Evolutionary conservation across 2,888 invertebrate genomes (phyloP).

Genomic region (Cosmorhoe ocellata): DNA sequence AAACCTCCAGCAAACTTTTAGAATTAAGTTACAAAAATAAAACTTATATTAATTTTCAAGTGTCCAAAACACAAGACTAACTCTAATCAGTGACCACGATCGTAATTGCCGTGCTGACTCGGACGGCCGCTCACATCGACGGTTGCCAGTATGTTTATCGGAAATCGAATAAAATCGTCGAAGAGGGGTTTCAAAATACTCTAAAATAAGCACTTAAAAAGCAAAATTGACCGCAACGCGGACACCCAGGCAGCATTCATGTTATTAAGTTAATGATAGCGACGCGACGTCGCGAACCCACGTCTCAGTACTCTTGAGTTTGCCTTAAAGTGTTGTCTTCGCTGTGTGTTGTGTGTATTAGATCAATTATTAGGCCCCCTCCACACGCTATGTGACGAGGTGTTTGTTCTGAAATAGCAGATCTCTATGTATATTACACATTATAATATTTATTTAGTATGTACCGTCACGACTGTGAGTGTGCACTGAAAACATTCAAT

Average conservation of each 20-base stretch:
- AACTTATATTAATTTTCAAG: constrained; percentile 5
- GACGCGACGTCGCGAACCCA: too few relatives aligned
- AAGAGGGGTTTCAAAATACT: background rate
- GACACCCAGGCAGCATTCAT: too few relatives aligned
- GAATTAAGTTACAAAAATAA: background rate
- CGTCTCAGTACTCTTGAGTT: too few relatives aligned
- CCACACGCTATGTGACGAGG: background rate
- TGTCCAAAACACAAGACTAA: constrained; percentile 14
- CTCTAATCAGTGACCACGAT: background rate
- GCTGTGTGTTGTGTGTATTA: too few relatives aligned
- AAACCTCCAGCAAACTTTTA: background rate
- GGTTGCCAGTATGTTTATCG: too few relatives aligned
- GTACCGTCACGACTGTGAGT: constrained; percentile 13
- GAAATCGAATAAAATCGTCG: background rate
- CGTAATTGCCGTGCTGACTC: too few relatives aligned
- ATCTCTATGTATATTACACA: constrained; percentile 22
- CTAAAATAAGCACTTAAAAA: background rate
- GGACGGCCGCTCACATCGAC: too few relatives aligned
- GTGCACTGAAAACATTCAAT: too few relatives aligned
- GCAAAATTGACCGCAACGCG: background rate
- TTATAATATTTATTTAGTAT: constrained; percentile 24
- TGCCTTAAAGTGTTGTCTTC: too few relatives aligned
- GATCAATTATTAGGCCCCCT: too few relatives aligned
- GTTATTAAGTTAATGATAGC: too few relatives aligned
- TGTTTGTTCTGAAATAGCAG: constrained; percentile 19